Conservation (phyloP, 2,888 invertebrate species). For the Incurvaria masculella region DNA sequence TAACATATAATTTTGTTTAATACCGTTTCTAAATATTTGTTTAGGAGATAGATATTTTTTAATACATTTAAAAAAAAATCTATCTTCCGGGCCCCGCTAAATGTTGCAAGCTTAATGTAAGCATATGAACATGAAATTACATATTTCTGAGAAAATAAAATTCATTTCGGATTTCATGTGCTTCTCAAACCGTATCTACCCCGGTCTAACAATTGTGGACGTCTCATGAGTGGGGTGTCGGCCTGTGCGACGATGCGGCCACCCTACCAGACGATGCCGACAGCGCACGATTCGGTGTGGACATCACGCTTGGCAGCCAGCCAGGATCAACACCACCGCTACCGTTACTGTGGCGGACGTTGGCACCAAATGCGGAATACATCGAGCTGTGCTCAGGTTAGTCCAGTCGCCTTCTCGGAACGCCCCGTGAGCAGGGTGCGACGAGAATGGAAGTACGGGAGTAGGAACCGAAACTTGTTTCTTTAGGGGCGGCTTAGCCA, state of each 20-base stretch:
- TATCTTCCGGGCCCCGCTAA: too few species aligned
- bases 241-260: slow-evolving; percentile 19
- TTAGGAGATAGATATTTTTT: too few species aligned
- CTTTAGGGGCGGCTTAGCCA: too few species aligned
- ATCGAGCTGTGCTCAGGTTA: slow-evolving; percentile 33
- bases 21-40: too few species aligned
- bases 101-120: too few species aligned
- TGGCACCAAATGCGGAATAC: slow-evolving; percentile 23
- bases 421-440: slow-evolving; percentile 35
- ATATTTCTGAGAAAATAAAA: too few species aligned
- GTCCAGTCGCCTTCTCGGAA: slow-evolving; percentile 20
- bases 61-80: too few species aligned
- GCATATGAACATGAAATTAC: too few species aligned
- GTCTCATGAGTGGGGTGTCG: slow-evolving; percentile 30
- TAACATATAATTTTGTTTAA: too few species aligned
- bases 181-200: too few species aligned
- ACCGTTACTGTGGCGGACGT: slow-evolving; percentile 26
- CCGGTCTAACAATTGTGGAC: slow-evolving; percentile 43
- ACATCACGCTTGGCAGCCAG: not conserved
- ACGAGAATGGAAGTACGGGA: slow-evolving; percentile 37
- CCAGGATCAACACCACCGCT: slow-evolving; percentile 9
- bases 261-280: slow-evolving; percentile 17
- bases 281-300: slow-evolving; percentile 17
- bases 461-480: too few species aligned
- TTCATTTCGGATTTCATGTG: too few species aligned